Conservation (phyloP, 2,888 invertebrate genomes). For the Venusia cambrica region DNA sequence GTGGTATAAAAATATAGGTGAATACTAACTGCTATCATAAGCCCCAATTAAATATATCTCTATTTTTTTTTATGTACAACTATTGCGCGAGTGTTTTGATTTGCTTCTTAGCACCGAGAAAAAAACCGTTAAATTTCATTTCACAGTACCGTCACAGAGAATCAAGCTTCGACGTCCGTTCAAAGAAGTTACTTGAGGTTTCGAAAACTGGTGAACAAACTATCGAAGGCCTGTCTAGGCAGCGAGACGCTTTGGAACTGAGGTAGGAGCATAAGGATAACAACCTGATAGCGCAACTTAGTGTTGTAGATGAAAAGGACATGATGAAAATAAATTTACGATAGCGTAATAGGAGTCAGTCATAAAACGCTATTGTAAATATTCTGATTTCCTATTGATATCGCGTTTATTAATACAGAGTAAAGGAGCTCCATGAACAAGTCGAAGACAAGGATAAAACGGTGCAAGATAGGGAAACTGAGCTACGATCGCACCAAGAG, state of each 20-base stretch:
- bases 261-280: no score
- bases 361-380: no score
- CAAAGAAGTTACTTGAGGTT: slow-evolving; percentile 60
- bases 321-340: no score
- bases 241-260: slow-evolving; percentile 66
- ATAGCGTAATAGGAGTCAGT: no score
- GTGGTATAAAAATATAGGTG: no score
- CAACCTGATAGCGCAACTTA: no score
- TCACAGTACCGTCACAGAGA: slow-evolving; percentile 65
- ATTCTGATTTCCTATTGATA: no score
- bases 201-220: slow-evolving; percentile 69
- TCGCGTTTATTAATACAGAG: slow-evolving; percentile 37
- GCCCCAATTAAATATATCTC: background rate
- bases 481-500: slow-evolving; percentile 44
- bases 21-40: no score
- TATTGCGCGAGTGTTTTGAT: slow-evolving; percentile 1
- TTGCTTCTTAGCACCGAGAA: slow-evolving; percentile 3
- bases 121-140: slow-evolving; percentile 9
- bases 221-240: slow-evolving; percentile 60
- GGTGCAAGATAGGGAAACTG: slow-evolving; percentile 38
- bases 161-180: slow-evolving; percentile 58
- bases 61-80: background rate
- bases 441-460: slow-evolving; percentile 44
- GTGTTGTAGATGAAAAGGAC: no score
- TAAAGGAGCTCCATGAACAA: slow-evolving; percentile 63